phyloP scores from a whole-genome alignment of 2,797 vertebrate species.

The Sebastolobus altivelis region DNA sequence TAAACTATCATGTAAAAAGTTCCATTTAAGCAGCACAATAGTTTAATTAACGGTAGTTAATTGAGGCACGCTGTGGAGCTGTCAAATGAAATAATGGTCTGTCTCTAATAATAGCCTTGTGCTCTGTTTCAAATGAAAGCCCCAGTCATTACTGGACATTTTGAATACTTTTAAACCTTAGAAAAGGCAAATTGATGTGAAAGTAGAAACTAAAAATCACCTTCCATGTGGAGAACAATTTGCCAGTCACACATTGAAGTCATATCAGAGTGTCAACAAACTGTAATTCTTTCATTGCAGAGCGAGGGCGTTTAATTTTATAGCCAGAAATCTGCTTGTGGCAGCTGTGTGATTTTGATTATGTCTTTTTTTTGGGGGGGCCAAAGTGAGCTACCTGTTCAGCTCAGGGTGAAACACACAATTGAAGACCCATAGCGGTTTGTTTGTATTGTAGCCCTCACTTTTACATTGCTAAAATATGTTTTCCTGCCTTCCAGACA shows the following conservation, averaged over 20 bases:
- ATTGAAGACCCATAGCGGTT: neutral
- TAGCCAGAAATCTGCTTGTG: neutral
- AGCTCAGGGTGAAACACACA: neutral
- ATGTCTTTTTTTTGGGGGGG: neutral
- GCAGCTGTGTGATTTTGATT: neutral
- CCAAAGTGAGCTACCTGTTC: neutral
- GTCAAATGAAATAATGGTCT: conserved; percentile 52
- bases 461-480: neutral
- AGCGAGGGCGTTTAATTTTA: neutral
- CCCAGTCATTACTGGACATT: neutral
- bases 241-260: neutral
- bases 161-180: neutral
- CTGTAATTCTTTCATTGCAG: neutral
- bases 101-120: conserved; percentile 43
- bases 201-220: conserved; percentile 1
- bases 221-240: neutral
- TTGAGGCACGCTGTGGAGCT: conserved; percentile 39
- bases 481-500: conserved; percentile 9
- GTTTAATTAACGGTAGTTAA: conserved; percentile 50
- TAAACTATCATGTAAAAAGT: conserved; percentile 15
- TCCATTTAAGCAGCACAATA: conserved; percentile 18
- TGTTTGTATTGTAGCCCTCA: neutral
- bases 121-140: conserved; percentile 37
- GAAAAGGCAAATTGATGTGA: conserved; percentile 2
- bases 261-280: neutral